Evolutionary conservation across 92 coral and sea anemone species (phyloP).

Genomic region (Galaxea fascicularis): DNA sequence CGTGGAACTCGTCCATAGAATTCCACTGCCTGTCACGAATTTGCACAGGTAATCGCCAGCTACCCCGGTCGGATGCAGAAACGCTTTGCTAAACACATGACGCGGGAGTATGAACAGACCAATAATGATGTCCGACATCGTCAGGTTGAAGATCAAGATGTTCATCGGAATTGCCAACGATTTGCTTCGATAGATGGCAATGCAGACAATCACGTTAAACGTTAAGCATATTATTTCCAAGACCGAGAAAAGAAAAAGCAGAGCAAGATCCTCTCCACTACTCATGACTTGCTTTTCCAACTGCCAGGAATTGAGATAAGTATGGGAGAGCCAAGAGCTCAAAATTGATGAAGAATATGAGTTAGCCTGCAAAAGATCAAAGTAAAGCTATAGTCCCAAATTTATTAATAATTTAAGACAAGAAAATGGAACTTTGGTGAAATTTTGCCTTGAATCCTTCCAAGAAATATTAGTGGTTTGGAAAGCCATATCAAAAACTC

Average conservation of each 20-base stretch:
- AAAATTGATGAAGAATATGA: too few relatives aligned
- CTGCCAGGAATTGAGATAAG: neutral
- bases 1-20: conserved; percentile 79
- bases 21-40: conserved; percentile 76
- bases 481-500: too few relatives aligned
- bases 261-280: conserved; percentile 6
- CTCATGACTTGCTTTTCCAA: neutral
- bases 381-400: too few relatives aligned
- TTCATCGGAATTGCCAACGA: conserved; percentile 76
- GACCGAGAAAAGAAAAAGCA: conserved; percentile 55
- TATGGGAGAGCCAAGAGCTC: too few relatives aligned
- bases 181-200: conserved; percentile 54
- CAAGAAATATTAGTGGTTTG: too few relatives aligned
- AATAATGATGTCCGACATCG: conserved; percentile 69
- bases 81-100: conserved; percentile 60
- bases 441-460: too few relatives aligned
- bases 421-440: too few relatives aligned
- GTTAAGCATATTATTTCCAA: conserved; percentile 41
- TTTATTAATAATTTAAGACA: too few relatives aligned
- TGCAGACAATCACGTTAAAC: conserved; percentile 62
- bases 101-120: conserved; percentile 73
- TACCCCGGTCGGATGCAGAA: conserved; percentile 58
- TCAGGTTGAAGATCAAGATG: conserved; percentile 62
- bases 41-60: conserved; percentile 71
- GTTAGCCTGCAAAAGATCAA: too few relatives aligned